Base-by-base conservation (phyloP, 2,113 vertebrate genomes). In the Plestiodon gilberti region DNA sequence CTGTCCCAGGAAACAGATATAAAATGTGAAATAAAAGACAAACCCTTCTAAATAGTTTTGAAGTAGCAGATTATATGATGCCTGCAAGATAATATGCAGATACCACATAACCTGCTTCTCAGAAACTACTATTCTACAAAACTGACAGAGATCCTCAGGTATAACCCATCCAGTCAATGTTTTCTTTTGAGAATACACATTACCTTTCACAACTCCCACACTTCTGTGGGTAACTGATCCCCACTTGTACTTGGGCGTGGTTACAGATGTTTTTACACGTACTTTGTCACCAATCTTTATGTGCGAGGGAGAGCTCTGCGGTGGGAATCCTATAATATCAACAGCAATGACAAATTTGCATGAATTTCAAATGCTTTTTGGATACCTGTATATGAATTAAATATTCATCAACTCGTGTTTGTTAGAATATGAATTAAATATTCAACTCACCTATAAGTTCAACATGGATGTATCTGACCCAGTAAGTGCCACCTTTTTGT, bases 251-350 rank as follows among this genome's bases (percentile, higher is more conserved):
- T 99, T 99, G 33, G 99, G 99, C 1, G 98, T 99, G 17, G 98
- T 98, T 84, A 99, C 97, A 0, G 98, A 96, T 71, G 97, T 97
- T 87, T 99, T 99, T 85, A 99, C 99, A 38, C 98, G 97, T 17
- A 99, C 98, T 97, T 99, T 99, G 94, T 99, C 99, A 30, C 98
- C 98, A 65, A 99, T 99, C 95, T 99, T 99, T 93, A 99, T 99
- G 82, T 99, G 99, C 14, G 98, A 99, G 20, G 98, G 98, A 91
- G 98, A 99, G 93, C 96, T 99, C 86, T 99, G 99, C 0, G 98
- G 98, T 65, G 98, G 98, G 90, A 99, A 99, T 57, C 98, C 99
- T 99, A 84, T 75, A 11, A 55, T 52, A 55, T 20, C 25, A 93
- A 92, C 1, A 89, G 90, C 5, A 92, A 90, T 92, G 0, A 6